Base-by-base conservation (phyloP, 1,140 invertebrate genomes). In the Cataglyphis hispanica region DNA sequence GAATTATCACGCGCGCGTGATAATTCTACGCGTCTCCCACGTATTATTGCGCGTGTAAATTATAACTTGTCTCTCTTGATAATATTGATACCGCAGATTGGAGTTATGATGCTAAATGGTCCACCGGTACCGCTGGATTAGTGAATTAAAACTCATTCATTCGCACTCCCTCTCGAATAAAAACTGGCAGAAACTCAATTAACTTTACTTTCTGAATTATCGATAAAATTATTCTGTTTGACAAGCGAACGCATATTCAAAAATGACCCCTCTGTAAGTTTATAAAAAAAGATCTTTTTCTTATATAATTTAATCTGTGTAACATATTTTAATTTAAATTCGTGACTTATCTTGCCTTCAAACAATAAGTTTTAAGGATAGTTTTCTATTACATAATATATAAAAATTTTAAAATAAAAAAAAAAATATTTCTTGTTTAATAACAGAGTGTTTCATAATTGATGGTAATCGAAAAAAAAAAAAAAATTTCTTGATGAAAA, bases 1-100 rank as follows among this genome's bases (percentile, higher is more conserved):
- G 90, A 88, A 91, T 91, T 86, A 86, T 86, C 66, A 85, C 85
- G 69, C 27, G 60, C n/a, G 60, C 43, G 11, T 67, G n/a, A n/a
- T n/a, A n/a, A n/a, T n/a, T n/a, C n/a, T n/a, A n/a, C n/a, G n/a
- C n/a, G 50, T 60, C 34, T 19, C 4, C 11, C 25, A 25, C 40
- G 13, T 81, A 37, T 81, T 81, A 31, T 70, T 58, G 25, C 56
- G 63, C 75, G 64, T 60, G 46, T 10, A 63, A 58, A 87, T 86
- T 81, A 78, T 75, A 50, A 50, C 3, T 46, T 58, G 53, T 13
- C 2, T n/a, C 34, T 27, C 27, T 46, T 11, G 53, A 19, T 25
- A 58, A 81, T 60, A 81, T 72, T 61, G 67, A 74, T 58, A 72
- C 40, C 64, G 13, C 16, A 50, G 25, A 6, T 27, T 34, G 7